Evolutionary conservation across 1,140 invertebrate species (phyloP).

Genomic region (Papilio helenus): DNA sequence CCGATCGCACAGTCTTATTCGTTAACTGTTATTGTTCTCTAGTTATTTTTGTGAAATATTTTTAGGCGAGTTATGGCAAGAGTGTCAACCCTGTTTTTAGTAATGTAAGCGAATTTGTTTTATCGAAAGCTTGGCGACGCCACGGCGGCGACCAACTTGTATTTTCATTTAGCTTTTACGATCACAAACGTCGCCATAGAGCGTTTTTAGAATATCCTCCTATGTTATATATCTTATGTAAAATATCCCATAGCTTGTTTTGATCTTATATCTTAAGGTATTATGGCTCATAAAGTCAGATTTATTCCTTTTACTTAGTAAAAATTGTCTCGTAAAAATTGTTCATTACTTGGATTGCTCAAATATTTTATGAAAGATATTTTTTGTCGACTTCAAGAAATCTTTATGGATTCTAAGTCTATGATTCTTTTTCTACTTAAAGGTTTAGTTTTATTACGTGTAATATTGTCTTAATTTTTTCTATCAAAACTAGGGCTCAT

Average conservation of each 20-base stretch:
- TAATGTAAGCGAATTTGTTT: constrained; percentile 56
- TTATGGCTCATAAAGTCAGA: constrained; percentile 6
- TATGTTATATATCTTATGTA: constrained; percentile 17
- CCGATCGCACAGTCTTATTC: neutral
- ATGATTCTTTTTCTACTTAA: too few species aligned
- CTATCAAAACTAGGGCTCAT: too few species aligned
- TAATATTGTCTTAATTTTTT: too few species aligned
- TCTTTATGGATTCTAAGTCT: neutral
- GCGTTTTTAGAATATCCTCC: constrained; percentile 43
- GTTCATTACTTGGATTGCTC: neutral
- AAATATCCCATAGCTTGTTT: constrained; percentile 35
- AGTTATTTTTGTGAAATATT: neutral
- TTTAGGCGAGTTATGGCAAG: neutral
- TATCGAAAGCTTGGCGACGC: constrained; percentile 50
- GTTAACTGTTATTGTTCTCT: constrained; percentile 5
- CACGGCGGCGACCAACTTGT: constrained; percentile 45
- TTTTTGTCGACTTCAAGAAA: neutral
- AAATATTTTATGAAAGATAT: neutral
- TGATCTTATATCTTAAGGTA: constrained; percentile 10
- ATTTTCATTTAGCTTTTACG: constrained; percentile 66
- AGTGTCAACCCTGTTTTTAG: constrained; percentile 47
- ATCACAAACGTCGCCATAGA: constrained; percentile 55
- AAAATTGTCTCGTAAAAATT: constrained; percentile 16
- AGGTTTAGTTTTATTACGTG: too few species aligned
- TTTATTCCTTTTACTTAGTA: constrained; percentile 25